A percentile compares a stretch with the other conserved stretches of the same genome.
Evolutionary conservation across 2,113 vertebrate genomes (phyloP).

Genomic region (Planiliza haematocheilus): DNA sequence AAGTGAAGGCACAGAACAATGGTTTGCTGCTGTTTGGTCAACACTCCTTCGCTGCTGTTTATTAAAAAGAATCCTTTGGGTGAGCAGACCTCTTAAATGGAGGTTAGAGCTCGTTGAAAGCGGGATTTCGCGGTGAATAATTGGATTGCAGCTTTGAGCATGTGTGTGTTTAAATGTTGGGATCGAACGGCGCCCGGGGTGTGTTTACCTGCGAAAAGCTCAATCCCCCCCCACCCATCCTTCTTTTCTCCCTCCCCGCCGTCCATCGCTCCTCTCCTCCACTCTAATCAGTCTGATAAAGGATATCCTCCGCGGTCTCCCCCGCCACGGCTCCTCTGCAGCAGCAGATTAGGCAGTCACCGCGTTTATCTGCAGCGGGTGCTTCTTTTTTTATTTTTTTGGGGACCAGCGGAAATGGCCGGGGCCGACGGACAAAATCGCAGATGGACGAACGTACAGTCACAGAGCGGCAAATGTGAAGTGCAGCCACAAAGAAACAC

Average conservation of each 20-base stretch:
- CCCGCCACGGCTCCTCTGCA: slow-evolving; percentile 35
- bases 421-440: slow-evolving; percentile 39
- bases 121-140: slow-evolving; percentile 73
- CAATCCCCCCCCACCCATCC: slow-evolving; percentile 42
- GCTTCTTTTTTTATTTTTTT: neutral
- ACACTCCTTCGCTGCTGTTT: slow-evolving; percentile 72
- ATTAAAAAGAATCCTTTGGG: slow-evolving; percentile 74
- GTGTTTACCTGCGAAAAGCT: slow-evolving; percentile 72
- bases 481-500: slow-evolving; percentile 1
- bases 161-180: slow-evolving; percentile 69
- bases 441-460: slow-evolving; percentile 38
- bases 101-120: slow-evolving; percentile 72
- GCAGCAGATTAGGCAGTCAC: slow-evolving; percentile 51
- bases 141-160: slow-evolving; percentile 74
- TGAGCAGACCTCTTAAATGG: slow-evolving; percentile 73
- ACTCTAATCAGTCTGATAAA: slow-evolving; percentile 72
- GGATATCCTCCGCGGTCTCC: slow-evolving; percentile 65
- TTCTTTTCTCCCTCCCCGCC: slow-evolving; percentile 47
- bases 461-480: slow-evolving; percentile 14
- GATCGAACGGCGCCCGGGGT: slow-evolving; percentile 75
- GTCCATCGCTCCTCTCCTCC: slow-evolving; percentile 41
- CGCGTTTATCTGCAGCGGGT: slow-evolving; percentile 19
- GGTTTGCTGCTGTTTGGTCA: slow-evolving; percentile 67
- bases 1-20: slow-evolving; percentile 58
- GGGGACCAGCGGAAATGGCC: slow-evolving; percentile 30